A percentile compares a stretch with the other conserved stretches of the same genome.
Conservation (phyloP, 2,113 vertebrate genomes). For the Dipodomys ordii region DNA sequence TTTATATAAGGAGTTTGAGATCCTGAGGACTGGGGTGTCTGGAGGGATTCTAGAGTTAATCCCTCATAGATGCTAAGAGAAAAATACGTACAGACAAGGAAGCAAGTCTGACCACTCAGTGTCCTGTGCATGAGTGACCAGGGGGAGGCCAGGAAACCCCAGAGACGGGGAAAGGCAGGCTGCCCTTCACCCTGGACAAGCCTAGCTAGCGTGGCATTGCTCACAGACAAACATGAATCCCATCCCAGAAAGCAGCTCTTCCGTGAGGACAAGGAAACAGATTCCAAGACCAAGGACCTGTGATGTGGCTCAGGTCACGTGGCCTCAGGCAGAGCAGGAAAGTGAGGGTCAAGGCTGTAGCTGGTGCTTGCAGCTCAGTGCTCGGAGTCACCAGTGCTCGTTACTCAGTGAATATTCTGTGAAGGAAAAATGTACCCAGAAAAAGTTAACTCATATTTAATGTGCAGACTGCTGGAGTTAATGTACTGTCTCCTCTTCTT, state of each 20-base stretch:
- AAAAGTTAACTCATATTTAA: neutral
- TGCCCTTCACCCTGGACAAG: rapidly evolving
- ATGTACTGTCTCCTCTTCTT: neutral
- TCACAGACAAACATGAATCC: neutral
- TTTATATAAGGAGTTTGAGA: neutral
- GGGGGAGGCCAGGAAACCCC: too few species aligned
- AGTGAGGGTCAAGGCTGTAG: rapidly evolving
- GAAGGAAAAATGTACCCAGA: neutral
- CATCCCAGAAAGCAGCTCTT: neutral
- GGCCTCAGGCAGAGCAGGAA: neutral
- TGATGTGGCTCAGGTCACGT: neutral
- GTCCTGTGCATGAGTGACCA: rapidly evolving
- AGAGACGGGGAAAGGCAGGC: neutral
- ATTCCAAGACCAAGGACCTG: too few species aligned
- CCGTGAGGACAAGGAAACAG: neutral
- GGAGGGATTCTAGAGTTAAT: neutral
- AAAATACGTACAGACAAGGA: neutral
- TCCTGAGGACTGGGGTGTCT: neutral
- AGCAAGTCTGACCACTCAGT: neutral
- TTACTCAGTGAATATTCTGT: neutral
- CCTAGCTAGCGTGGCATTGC: neutral
- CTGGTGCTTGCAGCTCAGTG: neutral
- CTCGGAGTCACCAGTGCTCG: neutral
- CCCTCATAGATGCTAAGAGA: too few species aligned
- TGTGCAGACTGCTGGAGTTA: rapidly evolving